A percentile compares a stretch with the other conserved stretches of the same genome.
phyloP scores from a whole-genome alignment of 2,888 invertebrate species.

The Cephus nigrinus region DNA sequence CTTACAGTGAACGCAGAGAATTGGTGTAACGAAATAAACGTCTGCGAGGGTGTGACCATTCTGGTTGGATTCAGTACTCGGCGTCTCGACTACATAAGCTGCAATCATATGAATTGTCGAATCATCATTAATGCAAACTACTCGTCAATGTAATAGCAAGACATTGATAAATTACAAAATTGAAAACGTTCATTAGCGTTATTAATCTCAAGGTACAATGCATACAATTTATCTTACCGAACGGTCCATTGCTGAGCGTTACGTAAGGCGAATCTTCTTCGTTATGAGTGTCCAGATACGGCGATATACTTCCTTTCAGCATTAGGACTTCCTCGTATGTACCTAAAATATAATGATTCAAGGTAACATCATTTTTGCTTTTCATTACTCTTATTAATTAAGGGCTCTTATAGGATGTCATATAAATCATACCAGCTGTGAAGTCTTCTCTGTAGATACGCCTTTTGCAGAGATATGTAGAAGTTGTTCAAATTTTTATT shows the following conservation, averaged over 20 bases:
- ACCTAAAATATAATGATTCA: constrained; percentile 38
- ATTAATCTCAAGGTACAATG: background rate
- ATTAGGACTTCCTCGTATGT: constrained; percentile 62
- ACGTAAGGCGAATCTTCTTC: constrained; percentile 63
- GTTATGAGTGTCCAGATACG: constrained; percentile 59
- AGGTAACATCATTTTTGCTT: too few relatives aligned
- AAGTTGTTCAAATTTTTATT: too few relatives aligned
- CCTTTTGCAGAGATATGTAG: too few relatives aligned
- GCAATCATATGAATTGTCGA: constrained; percentile 27
- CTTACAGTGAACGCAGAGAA: constrained; percentile 71
- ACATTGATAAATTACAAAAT: background rate
- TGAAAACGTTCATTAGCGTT: too few relatives aligned
- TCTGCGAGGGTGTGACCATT: constrained; percentile 66
- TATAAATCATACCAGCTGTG: too few relatives aligned
- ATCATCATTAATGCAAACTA: constrained; percentile 3
- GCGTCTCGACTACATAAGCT: constrained; percentile 57
- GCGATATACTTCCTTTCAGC: constrained; percentile 64
- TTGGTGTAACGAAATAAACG: constrained; percentile 69
- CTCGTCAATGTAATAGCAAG: background rate
- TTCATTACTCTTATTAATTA: too few relatives aligned
- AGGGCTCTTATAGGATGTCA: too few relatives aligned
- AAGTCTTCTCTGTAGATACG: too few relatives aligned
- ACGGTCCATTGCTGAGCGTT: constrained; percentile 62
- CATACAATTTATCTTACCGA: constrained; percentile 41
- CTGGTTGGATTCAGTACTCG: constrained; percentile 45